Base-by-base conservation (phyloP, 2,888 invertebrate species). In the Lithophane ornitopus region DNA sequence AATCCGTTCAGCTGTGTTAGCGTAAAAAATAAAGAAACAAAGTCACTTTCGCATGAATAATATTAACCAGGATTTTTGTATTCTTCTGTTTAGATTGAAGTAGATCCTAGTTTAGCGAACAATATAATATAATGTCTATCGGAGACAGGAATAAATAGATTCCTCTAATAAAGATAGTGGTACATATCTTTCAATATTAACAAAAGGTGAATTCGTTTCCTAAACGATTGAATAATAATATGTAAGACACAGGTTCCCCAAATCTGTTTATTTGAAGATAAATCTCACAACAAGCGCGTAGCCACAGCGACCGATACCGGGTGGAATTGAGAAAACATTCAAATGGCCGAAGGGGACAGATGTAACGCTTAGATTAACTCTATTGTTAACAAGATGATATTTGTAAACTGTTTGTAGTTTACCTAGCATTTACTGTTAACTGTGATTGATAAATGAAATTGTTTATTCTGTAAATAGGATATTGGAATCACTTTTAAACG, bases 301-400 rank as follows among this genome's bases (percentile, higher is more conserved):
- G 61, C 34, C 66, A 28, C 59, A n/a, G 6, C 28, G 54, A 12
- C 56, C 34, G 9, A 39, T 63, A 19, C 22, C 16, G 56, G n/a
- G 16, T 19, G 2, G 34, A 61, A 74, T 70, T 28, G 74, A 49
- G 72, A 70, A 67, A 74, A 84, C 85, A 84, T 81, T 80, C 54
- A 75, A 81, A 84, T 75, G 67, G 28, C 85, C 54, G 39, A 39
- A 41, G 70, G 70, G 81, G 26, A 58, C 73, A 12, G 84, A 74
- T 84, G 74, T 69, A 63, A 26, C 14, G 58, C 2, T 63, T 28
- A 44, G 80, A 80, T 84, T 84, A 84, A 56, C 67, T 44, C 9
- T 49, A 9, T 75, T 70, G 85, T 74, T 59, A 62, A 84, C 74
- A 68, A 56, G 4, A 12, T 6, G 49, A 39, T 49, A 59, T 68